Conservation (phyloP, 2,888 invertebrate genomes). For the Barypeithes pellucidus region DNA sequence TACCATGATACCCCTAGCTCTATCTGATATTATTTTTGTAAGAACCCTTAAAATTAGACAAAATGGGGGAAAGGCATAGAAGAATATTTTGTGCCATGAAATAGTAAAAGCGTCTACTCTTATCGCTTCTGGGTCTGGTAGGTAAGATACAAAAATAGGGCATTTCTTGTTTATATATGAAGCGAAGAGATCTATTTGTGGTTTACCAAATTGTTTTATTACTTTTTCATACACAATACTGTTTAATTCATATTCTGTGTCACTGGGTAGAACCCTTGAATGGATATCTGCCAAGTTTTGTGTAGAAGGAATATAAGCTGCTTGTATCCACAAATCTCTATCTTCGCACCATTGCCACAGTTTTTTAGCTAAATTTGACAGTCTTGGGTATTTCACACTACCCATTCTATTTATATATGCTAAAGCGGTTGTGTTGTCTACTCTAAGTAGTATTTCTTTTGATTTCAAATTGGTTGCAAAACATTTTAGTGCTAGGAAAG, state of each 20-base stretch:
- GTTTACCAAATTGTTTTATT: neutral
- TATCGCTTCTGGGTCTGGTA: neutral
- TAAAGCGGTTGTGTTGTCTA: neutral
- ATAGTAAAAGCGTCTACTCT: neutral
- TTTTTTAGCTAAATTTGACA: neutral
- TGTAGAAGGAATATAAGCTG: neutral
- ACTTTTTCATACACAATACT: neutral
- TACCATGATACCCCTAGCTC: neutral
- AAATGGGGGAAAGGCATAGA: neutral
- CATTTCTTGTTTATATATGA: neutral
- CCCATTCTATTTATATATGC: neutral
- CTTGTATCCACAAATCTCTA: neutral
- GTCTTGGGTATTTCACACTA: neutral
- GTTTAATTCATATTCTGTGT: neutral
- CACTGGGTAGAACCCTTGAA: neutral
- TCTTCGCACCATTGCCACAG: neutral
- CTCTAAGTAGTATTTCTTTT: neutral
- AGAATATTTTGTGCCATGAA: neutral
- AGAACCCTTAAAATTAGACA: neutral
- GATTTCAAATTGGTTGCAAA: neutral
- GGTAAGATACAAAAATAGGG: neutral
- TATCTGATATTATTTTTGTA: neutral
- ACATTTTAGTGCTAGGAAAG: neutral
- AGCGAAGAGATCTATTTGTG: neutral
- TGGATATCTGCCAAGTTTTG: neutral